phyloP scores from a whole-genome alignment of 2,888 invertebrate genomes.

The Calameuta idolon region DNA sequence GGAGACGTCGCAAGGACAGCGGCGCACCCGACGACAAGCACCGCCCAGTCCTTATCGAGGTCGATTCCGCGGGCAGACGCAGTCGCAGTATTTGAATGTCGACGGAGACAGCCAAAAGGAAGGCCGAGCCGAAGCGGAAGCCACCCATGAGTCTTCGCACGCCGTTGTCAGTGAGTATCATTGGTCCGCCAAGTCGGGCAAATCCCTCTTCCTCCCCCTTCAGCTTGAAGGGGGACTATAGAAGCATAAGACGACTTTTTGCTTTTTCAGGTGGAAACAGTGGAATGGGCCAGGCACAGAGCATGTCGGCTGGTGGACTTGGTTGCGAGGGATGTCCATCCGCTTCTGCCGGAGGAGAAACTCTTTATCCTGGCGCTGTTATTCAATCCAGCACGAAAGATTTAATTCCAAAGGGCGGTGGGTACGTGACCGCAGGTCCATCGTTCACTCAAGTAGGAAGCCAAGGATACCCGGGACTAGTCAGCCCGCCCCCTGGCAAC shows the following conservation, averaged over 20 bases:
- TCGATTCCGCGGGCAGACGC: conserved; percentile 81
- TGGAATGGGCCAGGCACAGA: conserved; percentile 91
- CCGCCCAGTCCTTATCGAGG: conserved; percentile 46
- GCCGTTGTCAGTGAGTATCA: conserved; percentile 78
- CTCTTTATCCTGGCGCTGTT: conserved; percentile 12
- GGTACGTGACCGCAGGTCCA: neutral
- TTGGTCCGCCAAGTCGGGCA: neutral
- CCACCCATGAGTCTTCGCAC: conserved; percentile 77
- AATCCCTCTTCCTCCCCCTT: neutral
- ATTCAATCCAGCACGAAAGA: neutral
- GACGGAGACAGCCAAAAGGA: conserved; percentile 72
- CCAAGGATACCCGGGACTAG: neutral
- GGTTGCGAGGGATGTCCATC: conserved; percentile 76
- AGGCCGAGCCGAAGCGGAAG: conserved; percentile 86
- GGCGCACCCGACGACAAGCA: conserved; percentile 51
- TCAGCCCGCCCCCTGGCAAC: neutral
- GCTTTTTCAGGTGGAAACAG: conserved; percentile 77
- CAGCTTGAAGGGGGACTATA: neutral
- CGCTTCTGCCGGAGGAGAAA: neutral
- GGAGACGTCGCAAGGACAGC: conserved; percentile 23
- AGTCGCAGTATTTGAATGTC: conserved; percentile 84
- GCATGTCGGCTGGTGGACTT: conserved; percentile 79
- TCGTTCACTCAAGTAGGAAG: neutral
- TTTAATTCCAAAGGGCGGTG: neutral
- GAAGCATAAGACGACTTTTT: conserved; percentile 15